Percentiles rank a stretch among this genome's conserved stretches.
Evolutionary conservation across 2,888 invertebrate species (phyloP).

Genomic region (Conops quadrifasciatus): DNA sequence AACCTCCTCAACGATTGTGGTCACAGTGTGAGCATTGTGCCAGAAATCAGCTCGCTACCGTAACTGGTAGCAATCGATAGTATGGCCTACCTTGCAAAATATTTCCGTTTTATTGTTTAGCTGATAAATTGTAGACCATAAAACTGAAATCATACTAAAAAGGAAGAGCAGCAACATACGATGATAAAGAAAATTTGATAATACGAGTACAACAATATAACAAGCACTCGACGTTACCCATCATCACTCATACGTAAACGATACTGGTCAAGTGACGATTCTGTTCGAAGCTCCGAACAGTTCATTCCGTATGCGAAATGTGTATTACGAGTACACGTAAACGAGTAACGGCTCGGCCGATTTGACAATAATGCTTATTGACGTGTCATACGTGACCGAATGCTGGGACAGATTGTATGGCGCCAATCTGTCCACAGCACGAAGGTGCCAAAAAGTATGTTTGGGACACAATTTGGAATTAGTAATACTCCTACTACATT

Average conservation of each 20-base stretch:
- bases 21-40: constrained; percentile 10
- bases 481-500: too few species aligned
- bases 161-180: constrained; percentile 1
- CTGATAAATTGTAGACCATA: not conserved
- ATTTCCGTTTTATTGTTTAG: not conserved
- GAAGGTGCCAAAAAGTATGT: not conserved
- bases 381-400: constrained; percentile 20
- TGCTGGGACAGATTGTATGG: not conserved
- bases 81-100: constrained; percentile 5
- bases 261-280: constrained; percentile 16
- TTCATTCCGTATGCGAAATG: constrained; percentile 25
- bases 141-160: constrained; percentile 8
- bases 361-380: constrained; percentile 20
- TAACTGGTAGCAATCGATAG: constrained; percentile 9
- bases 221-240: too few species aligned
- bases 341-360: constrained; percentile 10
- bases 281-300: not conserved
- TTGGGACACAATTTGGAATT: too few species aligned
- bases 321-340: not conserved
- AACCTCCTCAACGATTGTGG: not conserved
- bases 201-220: too few species aligned
- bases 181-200: not conserved
- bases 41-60: constrained; percentile 7
- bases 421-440: not conserved
- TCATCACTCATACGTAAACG: not conserved